Evolutionary conservation across 1,140 invertebrate genomes (phyloP).

Genomic region (Neomicropteryx cornuta): DNA sequence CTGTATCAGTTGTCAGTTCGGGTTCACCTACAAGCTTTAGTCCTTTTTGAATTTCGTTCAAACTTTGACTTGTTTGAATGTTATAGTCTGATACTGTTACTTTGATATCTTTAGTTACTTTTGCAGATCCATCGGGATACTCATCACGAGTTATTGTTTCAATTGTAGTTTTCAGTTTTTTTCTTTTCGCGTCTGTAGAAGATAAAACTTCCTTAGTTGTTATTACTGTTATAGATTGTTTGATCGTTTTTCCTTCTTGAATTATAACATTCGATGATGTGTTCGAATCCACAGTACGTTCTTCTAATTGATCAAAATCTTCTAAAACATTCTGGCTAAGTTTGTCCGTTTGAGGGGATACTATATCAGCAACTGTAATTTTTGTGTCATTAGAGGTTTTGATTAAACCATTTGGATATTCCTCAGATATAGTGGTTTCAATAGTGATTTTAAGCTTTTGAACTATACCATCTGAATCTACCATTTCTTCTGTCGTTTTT

Average conservation of each 20-base stretch:
- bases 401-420: conserved; percentile 36
- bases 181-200: conserved; percentile 22
- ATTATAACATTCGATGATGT: conserved; percentile 23
- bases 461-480: conserved; percentile 21
- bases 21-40: conserved; percentile 22
- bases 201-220: conserved; percentile 31
- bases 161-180: conserved; percentile 32
- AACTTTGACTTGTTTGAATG: conserved; percentile 16
- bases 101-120: conserved; percentile 35
- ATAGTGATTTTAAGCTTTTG: conserved; percentile 32
- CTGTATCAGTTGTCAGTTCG: conserved; percentile 19
- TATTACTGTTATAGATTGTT: conserved; percentile 29
- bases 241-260: conserved; percentile 26
- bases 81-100: conserved; percentile 27
- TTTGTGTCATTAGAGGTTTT: conserved; percentile 17
- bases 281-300: conserved; percentile 23
- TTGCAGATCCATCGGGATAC: conserved; percentile 26
- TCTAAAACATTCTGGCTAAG: too few relatives aligned
- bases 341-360: too few relatives aligned
- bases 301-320: conserved; percentile 25
- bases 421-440: conserved; percentile 29
- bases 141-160: conserved; percentile 32
- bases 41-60: conserved; percentile 21
- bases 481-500: conserved; percentile 29
- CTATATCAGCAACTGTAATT: conserved; percentile 26